Evolutionary conservation across 1,140 invertebrate genomes (phyloP).

Genomic region (Armadillidium nasatum): DNA sequence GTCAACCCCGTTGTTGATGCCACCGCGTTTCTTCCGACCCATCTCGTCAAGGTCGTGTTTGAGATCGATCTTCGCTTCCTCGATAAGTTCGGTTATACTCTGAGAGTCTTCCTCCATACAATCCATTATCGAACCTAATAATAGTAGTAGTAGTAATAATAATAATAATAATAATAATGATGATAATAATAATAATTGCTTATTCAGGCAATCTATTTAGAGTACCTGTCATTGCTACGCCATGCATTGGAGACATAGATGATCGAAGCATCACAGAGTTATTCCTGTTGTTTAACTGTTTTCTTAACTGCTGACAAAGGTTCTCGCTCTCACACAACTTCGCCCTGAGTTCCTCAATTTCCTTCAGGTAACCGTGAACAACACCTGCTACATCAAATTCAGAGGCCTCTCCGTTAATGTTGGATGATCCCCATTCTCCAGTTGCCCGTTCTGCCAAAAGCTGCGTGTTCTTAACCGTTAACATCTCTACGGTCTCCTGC

Average conservation of each 20-base stretch:
- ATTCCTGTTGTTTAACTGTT: constrained; percentile 49
- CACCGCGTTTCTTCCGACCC: constrained; percentile 46
- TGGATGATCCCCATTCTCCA: constrained; percentile 61
- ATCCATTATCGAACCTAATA: constrained; percentile 39
- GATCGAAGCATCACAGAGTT: constrained; percentile 44
- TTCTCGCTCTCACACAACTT: constrained; percentile 83
- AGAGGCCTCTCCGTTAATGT: constrained; percentile 23
- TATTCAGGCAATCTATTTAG: neutral
- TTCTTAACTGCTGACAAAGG: constrained; percentile 71
- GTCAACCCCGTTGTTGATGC: constrained; percentile 19
- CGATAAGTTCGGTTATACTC: constrained; percentile 52
- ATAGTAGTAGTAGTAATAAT: neutral
- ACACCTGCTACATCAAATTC: constrained; percentile 53
- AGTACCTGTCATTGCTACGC: neutral
- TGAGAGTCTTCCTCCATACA: constrained; percentile 36
- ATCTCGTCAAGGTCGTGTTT: constrained; percentile 56
- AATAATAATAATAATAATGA: neutral
- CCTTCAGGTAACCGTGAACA: constrained; percentile 76
- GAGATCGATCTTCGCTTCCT: constrained; percentile 64
- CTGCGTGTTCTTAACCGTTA: constrained; percentile 73
- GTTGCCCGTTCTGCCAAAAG: constrained; percentile 73
- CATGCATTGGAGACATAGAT: constrained; percentile 42
- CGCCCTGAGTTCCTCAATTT: constrained; percentile 84
- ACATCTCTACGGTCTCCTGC: constrained; percentile 83
- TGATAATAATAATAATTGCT: neutral